phyloP scores from a whole-genome alignment of 2,113 vertebrate species.

The Lasiurus borealis region DNA sequence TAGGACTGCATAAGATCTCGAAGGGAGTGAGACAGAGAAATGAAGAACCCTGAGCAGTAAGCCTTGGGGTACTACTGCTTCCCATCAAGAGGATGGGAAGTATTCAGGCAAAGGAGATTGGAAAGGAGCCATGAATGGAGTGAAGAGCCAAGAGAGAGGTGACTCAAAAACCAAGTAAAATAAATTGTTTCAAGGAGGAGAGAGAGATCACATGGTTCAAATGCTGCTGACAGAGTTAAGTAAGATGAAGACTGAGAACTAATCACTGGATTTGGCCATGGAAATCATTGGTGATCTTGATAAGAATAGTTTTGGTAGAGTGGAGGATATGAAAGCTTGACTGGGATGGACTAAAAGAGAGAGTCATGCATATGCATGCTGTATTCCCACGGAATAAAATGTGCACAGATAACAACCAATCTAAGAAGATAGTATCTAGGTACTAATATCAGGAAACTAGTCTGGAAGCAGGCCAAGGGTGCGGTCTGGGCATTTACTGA shows the following conservation, averaged over 20 bases:
- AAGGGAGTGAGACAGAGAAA: neutral
- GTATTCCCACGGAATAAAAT: neutral
- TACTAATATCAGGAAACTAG: neutral
- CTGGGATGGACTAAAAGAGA: neutral
- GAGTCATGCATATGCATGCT: neutral
- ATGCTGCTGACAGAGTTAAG: neutral
- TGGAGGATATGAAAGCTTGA: neutral
- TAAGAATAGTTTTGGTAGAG: neutral
- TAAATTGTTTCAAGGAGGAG: neutral
- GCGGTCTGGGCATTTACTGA: neutral
- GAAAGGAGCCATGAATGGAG: neutral
- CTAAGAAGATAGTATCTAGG: neutral
- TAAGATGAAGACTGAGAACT: neutral
- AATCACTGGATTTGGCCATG: neutral
- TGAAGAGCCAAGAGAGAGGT: neutral
- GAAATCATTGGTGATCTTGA: neutral
- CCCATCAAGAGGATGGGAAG: neutral
- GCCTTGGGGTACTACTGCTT: neutral
- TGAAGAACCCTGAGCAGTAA: neutral
- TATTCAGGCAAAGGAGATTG: neutral
- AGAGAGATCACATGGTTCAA: neutral
- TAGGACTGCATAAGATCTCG: neutral
- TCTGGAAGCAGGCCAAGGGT: neutral
- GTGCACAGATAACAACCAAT: neutral
- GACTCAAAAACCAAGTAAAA: neutral